Base-by-base conservation (phyloP, 2,888 invertebrate species). In the Hermaeophaga mercurialis region DNA sequence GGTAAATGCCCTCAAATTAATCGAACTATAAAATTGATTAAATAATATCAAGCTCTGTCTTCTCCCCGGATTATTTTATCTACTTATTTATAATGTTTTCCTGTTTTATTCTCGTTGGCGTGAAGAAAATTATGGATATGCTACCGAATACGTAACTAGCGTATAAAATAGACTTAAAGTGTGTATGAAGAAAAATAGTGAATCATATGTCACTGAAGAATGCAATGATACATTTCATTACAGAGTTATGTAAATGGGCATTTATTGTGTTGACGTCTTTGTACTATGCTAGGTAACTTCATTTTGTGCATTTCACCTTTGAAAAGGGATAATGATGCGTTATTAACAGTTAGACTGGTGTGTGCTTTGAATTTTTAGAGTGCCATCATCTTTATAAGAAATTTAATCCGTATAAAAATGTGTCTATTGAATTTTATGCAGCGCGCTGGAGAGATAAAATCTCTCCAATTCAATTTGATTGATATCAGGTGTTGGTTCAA, bases 401-500 rank as follows among this genome's bases (percentile, higher is more conserved):
- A 54, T 56, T 59, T 67, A 67, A 67, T 67, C 67, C 67, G 49
- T 59, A 67, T 60, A 65, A 64, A 66, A 67, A 67, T 56, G n/a
- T 14, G 41, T 50, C 56, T 50, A 56, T 58, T 58, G 58, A 58
- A 58, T 54, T 58, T 58, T 45, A 53, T 44, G 54, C 49, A 44
- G 18, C 44, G 49, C 48, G 9, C 2, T 19, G 44, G 6, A 50
- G 45, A 56, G 49, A 56, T 56, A 59, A 56, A 36, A 58, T 61
- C 59, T 54, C 52, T 43, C 44, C 39, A 57, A 58, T 59, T 41
- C 61, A 58, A 58, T 63, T 57, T 62, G 63, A 65, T 65, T 61
- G 61, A 63, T 65, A 65, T 56, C 59, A 57, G 56, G 44, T 45
- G 61, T 61, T 59, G 53, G 59, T 47, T 54, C 56, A 58, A 50